Base-by-base conservation (phyloP, 2,797 vertebrate species). In the Peromyscus nudipes region DNA sequence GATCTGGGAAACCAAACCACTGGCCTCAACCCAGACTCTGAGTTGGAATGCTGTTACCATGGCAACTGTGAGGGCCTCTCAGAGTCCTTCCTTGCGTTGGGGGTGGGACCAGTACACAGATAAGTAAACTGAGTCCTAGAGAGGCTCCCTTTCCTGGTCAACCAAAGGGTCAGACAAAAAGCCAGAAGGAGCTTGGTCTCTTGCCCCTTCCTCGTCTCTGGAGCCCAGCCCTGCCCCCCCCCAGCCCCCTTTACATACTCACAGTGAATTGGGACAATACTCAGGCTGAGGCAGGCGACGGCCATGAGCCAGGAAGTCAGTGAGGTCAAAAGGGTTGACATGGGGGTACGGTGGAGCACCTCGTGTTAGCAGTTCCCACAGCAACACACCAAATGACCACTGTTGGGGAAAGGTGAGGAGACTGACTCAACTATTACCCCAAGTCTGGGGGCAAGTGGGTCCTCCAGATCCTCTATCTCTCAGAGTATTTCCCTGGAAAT, bases 321-420 rank as follows among this genome's bases (percentile, higher is more conserved):
- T 99, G 96, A 99, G 99, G 98, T 99, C 99, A 9, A 99, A 99
- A 40, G 99, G 99, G 96, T 99, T 99, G 91, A 99, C 99, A 55
- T 99, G 99, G 0, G 99, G 98, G 96, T 99, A 99, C 0, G 99
- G 99, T 0, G 99, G 99, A 0, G 99, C 99, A 73, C 99, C 99
- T 95, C 99, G 99, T 0, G 99, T 99, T 98, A 99, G 98, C 99
- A 99, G 99, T 98, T 99, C 99, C 99, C 99, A 99, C 98, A 99
- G 99, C 96, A 99, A 98, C 80, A 99, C 99, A 40, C 99, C 99
- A 11, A 99, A 99, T 1, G 99, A 99, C 99, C 99, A 99, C 99
- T 99, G 98, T 60, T 82, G 55, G 25, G 8, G 29, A n/a, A 29
- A 89, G 40, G 8, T 19, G 37, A 90, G 11, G 57, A 23, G 19